Conservation (phyloP, 1,140 invertebrate species). For the Hermatobates lingyangjiaoensis region DNA sequence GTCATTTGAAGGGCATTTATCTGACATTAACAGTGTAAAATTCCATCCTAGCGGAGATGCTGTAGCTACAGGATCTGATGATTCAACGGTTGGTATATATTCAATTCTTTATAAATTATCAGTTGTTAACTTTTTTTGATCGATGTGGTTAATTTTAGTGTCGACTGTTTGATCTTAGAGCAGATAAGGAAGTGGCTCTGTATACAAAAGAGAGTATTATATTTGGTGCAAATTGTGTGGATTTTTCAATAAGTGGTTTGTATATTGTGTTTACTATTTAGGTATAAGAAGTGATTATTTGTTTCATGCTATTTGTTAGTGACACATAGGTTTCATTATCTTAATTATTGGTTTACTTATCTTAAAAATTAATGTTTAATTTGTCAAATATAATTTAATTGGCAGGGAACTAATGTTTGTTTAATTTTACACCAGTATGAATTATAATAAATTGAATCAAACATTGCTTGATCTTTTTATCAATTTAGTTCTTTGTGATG, state of each 20-base stretch:
- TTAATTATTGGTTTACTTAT: too few relatives aligned
- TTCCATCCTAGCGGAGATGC: constrained; percentile 99
- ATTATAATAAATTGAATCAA: too few relatives aligned
- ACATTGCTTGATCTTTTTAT: too few relatives aligned
- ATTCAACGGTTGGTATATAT: constrained; percentile 57
- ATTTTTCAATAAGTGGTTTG: constrained; percentile 86
- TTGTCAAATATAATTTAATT: too few relatives aligned
- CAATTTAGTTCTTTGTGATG: too few relatives aligned
- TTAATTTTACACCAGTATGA: too few relatives aligned
- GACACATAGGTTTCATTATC: too few relatives aligned
- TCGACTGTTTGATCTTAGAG: constrained; percentile 90
- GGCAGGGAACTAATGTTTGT: too few relatives aligned
- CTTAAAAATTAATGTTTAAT: too few relatives aligned
- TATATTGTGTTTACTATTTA: constrained; percentile 7
- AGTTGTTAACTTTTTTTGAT: not conserved
- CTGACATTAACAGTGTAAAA: constrained; percentile 94
- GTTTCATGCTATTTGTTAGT: too few relatives aligned
- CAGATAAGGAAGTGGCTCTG: constrained; percentile 91
- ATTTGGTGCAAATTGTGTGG: constrained; percentile 95
- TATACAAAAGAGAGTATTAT: constrained; percentile 96
- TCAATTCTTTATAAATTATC: not conserved
- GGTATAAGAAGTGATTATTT: not conserved
- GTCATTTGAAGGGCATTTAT: constrained; percentile 94
- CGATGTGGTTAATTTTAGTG: constrained; percentile 38
- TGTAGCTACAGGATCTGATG: constrained; percentile 92